phyloP scores from a whole-genome alignment of 2,888 invertebrate genomes.

The Pteria penguin region DNA sequence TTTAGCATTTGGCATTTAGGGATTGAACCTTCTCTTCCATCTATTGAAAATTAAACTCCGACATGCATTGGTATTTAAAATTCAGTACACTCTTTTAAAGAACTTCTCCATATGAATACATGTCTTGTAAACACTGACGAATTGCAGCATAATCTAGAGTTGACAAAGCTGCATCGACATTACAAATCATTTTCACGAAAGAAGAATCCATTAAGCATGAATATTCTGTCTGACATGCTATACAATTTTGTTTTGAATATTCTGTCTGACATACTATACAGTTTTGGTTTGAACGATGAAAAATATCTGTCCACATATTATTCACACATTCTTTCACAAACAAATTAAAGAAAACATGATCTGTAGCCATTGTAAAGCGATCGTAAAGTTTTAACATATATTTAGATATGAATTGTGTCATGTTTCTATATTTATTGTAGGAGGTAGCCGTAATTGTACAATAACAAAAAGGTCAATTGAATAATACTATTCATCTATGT shows the following conservation, averaged over 20 bases:
- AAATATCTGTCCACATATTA: not conserved
- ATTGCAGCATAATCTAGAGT: not conserved
- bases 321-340: not conserved
- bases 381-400: too few species aligned
- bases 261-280: slow-evolving; percentile 4
- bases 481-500: too few species aligned
- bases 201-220: slow-evolving; percentile 5
- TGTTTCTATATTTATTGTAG: too few species aligned
- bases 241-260: too few species aligned
- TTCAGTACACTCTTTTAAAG: not conserved
- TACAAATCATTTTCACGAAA: not conserved
- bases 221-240: slow-evolving; percentile 5
- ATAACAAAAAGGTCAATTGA: too few species aligned
- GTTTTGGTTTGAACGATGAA: not conserved
- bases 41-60: not conserved
- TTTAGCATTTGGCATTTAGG: not conserved
- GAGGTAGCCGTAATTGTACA: too few species aligned
- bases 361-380: not conserved
- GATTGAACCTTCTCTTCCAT: not conserved
- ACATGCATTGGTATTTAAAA: not conserved
- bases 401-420: too few species aligned
- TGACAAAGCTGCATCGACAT: not conserved
- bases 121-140: not conserved
- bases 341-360: not conserved
- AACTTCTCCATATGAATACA: not conserved